phyloP scores from a whole-genome alignment of 2,113 vertebrate genomes.

The Oreochromis niloticus region DNA sequence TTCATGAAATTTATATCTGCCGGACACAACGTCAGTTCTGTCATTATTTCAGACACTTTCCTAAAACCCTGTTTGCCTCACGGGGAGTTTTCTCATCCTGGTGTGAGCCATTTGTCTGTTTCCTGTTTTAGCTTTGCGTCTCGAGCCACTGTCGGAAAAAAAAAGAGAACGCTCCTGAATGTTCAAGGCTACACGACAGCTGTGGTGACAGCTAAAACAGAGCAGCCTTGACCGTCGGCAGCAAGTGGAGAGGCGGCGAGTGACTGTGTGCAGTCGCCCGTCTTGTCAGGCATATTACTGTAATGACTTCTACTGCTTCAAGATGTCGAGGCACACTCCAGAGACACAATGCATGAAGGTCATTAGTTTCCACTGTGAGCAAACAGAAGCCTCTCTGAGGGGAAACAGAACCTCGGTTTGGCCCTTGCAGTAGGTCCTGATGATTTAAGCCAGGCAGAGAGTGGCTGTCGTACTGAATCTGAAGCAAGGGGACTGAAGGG shows the following conservation, averaged over 20 bases:
- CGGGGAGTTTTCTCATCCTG: neutral
- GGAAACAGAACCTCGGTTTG: conserved; percentile 65
- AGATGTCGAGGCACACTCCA: conserved; percentile 57
- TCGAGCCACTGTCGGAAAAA: neutral
- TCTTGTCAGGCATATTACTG: conserved; percentile 53
- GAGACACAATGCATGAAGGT: conserved; percentile 66
- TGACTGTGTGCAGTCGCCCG: conserved; percentile 33
- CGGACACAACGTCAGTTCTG: neutral
- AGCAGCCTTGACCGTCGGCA: conserved; percentile 29
- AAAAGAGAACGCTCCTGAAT: neutral
- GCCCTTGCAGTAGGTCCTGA: conserved; percentile 45
- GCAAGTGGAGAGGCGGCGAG: conserved; percentile 11
- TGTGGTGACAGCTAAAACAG: conserved; percentile 22
- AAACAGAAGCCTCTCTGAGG: conserved; percentile 69
- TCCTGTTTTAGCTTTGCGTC: conserved; percentile 3
- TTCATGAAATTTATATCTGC: neutral
- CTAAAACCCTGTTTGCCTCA: neutral
- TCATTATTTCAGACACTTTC: neutral
- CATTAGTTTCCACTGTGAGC: conserved; percentile 69
- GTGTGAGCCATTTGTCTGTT: neutral
- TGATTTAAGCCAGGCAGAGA: conserved; percentile 66
- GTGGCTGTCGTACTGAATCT: conserved; percentile 48
- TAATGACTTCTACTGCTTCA: conserved; percentile 67
- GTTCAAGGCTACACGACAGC: conserved; percentile 35
- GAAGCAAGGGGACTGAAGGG: conserved; percentile 17